Evolutionary conservation across 2,888 invertebrate genomes (phyloP), one percentile per base, ranked within the genome.

Genomic region (Pedicia rivosa): DNA sequence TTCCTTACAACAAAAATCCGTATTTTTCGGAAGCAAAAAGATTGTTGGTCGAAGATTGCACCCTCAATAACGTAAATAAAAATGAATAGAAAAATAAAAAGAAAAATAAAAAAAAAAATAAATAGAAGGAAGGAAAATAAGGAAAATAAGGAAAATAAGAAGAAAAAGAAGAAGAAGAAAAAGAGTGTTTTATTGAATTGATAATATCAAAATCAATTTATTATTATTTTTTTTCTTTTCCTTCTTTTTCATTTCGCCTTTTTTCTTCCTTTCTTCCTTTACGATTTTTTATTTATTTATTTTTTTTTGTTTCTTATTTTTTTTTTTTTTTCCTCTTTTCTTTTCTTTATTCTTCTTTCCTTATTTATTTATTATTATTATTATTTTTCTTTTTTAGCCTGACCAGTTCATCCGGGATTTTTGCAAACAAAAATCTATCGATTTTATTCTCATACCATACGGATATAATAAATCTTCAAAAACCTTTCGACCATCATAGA

Each of bases 391-490:
- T n/a, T n/a, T 24, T 14, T 27, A 45, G 44, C n/a, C 39, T 45
- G 19, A 42, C 43, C 15, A 43, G 41, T 35, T 42, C 42, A 17
- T 43, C 43, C 17, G 36, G 39, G 19, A 39, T 36, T 15, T 43
- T 41, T 44, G 45, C 38, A 26, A 43, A 42, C 31, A 34, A 36
- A 16, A 43, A 56, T 44, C 41, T 57, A 26, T 54, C 56, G 44
- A 48, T 53, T 44, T 44, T 53, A 40, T 51, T 56, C 40, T 52
- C 51, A 38, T 51, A 51, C 25, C 50, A 52, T 47, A 47, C 50
- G 32, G 51, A 53, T 40, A 47, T 52, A 33, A 43, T 53, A 20
- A 44, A 48, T 24, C 43, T 36, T 7, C 31, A 28, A 9, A 40
- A 40, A 25, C 19, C 36, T 1, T 15, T 37, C 4, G n/a, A 27